Evolutionary conservation across 2,888 invertebrate genomes (phyloP).

Genomic region (Lobophora halterata): DNA sequence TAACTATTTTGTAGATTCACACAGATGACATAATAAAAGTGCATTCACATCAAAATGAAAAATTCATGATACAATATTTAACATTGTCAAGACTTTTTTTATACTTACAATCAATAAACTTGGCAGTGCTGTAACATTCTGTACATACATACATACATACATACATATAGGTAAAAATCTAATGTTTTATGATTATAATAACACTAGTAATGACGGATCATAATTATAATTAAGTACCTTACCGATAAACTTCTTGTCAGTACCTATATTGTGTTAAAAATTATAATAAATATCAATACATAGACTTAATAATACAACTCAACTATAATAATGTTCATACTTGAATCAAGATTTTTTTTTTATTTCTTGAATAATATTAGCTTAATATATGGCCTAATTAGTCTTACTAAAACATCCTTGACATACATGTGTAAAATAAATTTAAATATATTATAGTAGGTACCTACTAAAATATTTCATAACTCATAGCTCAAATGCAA

Average conservation of each 20-base stretch:
- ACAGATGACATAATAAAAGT: conserved; percentile 4
- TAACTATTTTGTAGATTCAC: too few species aligned
- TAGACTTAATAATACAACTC: too few species aligned
- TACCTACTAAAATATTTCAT: neutral
- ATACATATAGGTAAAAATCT: conserved; percentile 50
- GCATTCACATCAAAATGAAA: conserved; percentile 30
- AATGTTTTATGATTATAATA: conserved; percentile 37
- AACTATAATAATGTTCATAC: conserved; percentile 16
- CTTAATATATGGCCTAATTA: conserved; percentile 15
- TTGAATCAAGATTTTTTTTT: too few species aligned
- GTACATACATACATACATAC: too few species aligned
- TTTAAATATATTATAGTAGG: conserved; percentile 3
- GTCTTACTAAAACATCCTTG: conserved; percentile 28
- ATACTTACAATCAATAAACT: conserved; percentile 52
- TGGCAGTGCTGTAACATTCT: conserved; percentile 75
- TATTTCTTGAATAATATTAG: conserved; percentile 13
- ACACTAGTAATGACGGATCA: conserved; percentile 38
- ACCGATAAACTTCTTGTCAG: too few species aligned
- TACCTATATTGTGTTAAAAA: too few species aligned
- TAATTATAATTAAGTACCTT: too few species aligned
- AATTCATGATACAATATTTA: conserved; percentile 41
- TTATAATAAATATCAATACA: too few species aligned
- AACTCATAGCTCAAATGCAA: neutral
- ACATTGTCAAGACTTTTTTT: conserved; percentile 37
- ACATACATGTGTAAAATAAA: conserved; percentile 6